phyloP scores from a whole-genome alignment of 2,888 invertebrate species.

The Mycalesis mineus region DNA sequence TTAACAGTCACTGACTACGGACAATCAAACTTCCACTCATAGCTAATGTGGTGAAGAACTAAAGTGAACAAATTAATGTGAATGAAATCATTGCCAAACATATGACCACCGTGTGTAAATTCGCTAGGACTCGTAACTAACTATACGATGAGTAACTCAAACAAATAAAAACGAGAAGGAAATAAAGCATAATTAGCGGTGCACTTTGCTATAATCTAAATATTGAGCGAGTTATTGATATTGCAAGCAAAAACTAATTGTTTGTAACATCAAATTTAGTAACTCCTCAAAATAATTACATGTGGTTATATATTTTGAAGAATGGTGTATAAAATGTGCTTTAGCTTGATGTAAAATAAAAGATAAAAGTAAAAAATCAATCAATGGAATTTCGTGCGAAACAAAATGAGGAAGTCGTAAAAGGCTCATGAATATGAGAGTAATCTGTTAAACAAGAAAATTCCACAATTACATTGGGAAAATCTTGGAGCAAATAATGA shows the following conservation, averaged over 20 bases:
- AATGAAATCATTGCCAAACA: slow-evolving; percentile 70
- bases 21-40: slow-evolving; percentile 73
- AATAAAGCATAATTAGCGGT: slow-evolving; percentile 39
- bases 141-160: slow-evolving; percentile 41
- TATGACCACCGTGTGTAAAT: slow-evolving; percentile 78
- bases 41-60: slow-evolving; percentile 65
- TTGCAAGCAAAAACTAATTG: background rate
- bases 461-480: background rate
- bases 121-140: slow-evolving; percentile 69
- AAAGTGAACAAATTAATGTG: slow-evolving; percentile 70
- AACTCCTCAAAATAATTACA: slow-evolving; percentile 4
- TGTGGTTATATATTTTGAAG: slow-evolving; percentile 7
- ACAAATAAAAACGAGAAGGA: slow-evolving; percentile 35
- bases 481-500: too few relatives aligned
- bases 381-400: slow-evolving; percentile 11
- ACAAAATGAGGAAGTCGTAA: slow-evolving; percentile 13
- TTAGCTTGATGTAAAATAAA: slow-evolving; percentile 18
- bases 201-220: slow-evolving; percentile 22
- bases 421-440: slow-evolving; percentile 5
- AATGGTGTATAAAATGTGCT: slow-evolving; percentile 13
- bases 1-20: slow-evolving; percentile 70
- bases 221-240: background rate
- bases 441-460: background rate
- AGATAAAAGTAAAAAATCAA: slow-evolving; percentile 9
- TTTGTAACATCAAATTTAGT: slow-evolving; percentile 17